A percentile compares a stretch with the other conserved stretches of the same genome.
These are phyloP conservation scores for Misgurnus anguillicaudatus DNA, from an alignment of 2,113 vertebrate genomes.

Conservation along the genomic window DNA sequence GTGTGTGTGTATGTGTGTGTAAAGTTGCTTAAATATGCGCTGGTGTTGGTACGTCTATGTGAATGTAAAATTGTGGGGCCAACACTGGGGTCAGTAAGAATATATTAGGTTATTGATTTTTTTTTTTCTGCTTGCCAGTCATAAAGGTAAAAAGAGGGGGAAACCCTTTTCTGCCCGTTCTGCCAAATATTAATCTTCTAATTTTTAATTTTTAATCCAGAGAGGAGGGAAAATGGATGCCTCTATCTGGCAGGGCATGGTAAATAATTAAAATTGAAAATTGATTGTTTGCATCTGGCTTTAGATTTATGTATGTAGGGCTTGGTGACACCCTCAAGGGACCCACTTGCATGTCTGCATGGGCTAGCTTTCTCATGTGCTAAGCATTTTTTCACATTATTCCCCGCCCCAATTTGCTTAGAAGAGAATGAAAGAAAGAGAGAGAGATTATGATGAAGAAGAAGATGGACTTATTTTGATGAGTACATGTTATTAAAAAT, in stretches of 20 bases:
- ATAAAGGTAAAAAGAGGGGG: conserved; percentile 48
- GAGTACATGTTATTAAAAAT: conserved; percentile 79
- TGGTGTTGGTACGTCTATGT: not conserved
- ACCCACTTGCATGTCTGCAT: conserved; percentile 77
- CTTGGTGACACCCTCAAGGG: conserved; percentile 75
- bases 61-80: conserved; percentile 30
- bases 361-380: conserved; percentile 81
- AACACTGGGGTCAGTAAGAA: conserved; percentile 63
- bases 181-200: conserved; percentile 81
- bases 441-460: not conserved
- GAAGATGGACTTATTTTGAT: conserved; percentile 69
- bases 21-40: conserved; percentile 1
- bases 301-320: conserved; percentile 86
- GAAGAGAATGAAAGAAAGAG: conserved; percentile 61
- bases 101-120: conserved; percentile 81
- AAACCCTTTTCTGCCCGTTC: conserved; percentile 62
- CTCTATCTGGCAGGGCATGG: conserved; percentile 78
- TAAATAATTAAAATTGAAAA: conserved; percentile 95
- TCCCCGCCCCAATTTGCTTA: conserved; percentile 86
- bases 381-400: conserved; percentile 94
- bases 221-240: conserved; percentile 82
- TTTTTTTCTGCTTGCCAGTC: conserved; percentile 61
- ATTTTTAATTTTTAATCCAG: conserved; percentile 85
- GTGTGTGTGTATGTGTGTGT: not conserved
- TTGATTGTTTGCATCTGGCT: conserved; percentile 88